Evolutionary conservation across 2,888 invertebrate species (phyloP), one percentile per base, ranked within the genome.

Genomic region (Dryomyza anilis): DNA sequence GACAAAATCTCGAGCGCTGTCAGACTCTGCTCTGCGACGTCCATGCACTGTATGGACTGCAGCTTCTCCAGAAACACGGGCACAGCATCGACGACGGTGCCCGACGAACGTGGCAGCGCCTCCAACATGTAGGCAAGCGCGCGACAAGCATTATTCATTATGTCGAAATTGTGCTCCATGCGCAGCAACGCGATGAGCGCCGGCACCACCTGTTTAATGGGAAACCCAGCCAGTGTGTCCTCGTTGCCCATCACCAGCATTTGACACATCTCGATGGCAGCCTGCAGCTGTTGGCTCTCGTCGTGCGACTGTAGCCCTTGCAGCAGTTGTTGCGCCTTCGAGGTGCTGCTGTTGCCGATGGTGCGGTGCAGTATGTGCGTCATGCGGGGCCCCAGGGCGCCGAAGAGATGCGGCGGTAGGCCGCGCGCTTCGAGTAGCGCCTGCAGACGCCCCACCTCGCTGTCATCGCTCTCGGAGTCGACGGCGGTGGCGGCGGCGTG

Each of bases 111-210:
- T 0, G 99, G 99, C 72, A 99, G 82, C 0, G 98, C 97, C 84
- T 99, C 99, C 89, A 99, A 91, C 97, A 99, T 98, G 84, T 99
- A 99, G 0, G 98, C 98, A 43, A 99, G 87, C 1, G 98, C 98
- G 46, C 99, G 92, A 79, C 98, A 98, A 0, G 98, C 98, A 83
- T 98, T 96, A 81, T 98, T 96, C 98, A 98, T 98, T 88, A 99
- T 96, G 84, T 98, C 98, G 85, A 98, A 98, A 85, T 99, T 99
- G 82, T 98, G 96, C 80, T 98, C 98, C 87, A 97, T 96, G 59
- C 95, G 92, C 23, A 99, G 88, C 65, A 99, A 85, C 75, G 89
- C 91, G 69, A 97, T 94, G 39, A 99, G 88, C 6, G 96, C 96
- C 1, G 98, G 97, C 55, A 98, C 97, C 16, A 97, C 97, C 84